These are phyloP conservation scores for Potorous gilbertii DNA, from an alignment of 2,797 vertebrate genomes.

Conservation along the genomic window DNA sequence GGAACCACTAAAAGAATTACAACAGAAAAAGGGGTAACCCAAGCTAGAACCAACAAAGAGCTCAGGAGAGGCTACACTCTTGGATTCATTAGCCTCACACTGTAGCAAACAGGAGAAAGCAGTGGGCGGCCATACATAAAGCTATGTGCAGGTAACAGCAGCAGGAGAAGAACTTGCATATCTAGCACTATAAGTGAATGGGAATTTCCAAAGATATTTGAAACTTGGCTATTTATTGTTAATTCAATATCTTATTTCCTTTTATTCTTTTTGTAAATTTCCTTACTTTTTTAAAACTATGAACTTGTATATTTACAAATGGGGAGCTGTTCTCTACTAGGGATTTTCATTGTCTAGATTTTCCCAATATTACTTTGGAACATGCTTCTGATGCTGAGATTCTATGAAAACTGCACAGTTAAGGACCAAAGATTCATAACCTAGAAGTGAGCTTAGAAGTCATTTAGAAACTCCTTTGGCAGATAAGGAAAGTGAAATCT, in stretches of 20 bases:
- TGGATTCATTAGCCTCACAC: too few species aligned
- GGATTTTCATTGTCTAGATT: background rate
- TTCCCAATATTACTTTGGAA: background rate
- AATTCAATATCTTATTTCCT: background rate
- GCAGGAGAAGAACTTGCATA: too few species aligned
- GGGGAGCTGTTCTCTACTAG: background rate
- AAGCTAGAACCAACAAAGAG: too few species aligned
- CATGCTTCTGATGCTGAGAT: background rate
- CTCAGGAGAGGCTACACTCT: too few species aligned
- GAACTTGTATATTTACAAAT: background rate
- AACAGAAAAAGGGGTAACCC: too few species aligned
- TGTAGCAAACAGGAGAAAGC: too few species aligned
- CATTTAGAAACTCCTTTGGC: background rate
- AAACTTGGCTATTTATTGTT: background rate
- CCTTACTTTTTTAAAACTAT: background rate
- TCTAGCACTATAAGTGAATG: too few species aligned
- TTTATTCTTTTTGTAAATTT: background rate
- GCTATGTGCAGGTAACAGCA: too few species aligned
- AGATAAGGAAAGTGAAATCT: background rate
- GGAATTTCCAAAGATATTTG: too few species aligned
- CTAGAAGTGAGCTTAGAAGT: background rate
- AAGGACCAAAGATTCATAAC: background rate
- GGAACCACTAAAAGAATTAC: too few species aligned
- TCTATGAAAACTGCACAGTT: background rate
- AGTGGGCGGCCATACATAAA: too few species aligned